phyloP scores from a whole-genome alignment of 2,888 invertebrate species.

The Trissolcus brochymenae region DNA sequence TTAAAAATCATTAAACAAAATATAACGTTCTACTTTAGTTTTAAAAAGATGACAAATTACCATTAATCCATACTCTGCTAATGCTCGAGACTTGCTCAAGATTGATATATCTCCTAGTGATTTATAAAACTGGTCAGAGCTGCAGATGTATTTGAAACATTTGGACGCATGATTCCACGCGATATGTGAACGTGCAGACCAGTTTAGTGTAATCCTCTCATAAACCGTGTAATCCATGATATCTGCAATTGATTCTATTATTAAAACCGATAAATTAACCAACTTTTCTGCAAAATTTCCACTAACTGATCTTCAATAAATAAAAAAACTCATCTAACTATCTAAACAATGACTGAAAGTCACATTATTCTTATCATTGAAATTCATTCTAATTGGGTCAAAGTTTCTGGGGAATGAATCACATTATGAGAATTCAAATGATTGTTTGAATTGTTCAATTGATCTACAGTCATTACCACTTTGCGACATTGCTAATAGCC shows the following conservation, averaged over 20 bases:
- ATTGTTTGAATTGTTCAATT: not conserved
- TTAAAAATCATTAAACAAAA: not conserved
- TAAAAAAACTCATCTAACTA: not conserved
- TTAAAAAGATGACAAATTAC: conserved; percentile 74
- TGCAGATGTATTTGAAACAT: conserved; percentile 79
- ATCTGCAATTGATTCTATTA: conserved; percentile 58
- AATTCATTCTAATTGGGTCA: no score
- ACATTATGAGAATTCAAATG: no score
- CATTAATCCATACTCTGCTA: conserved; percentile 87
- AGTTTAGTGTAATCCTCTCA: conserved; percentile 88
- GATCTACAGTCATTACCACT: conserved; percentile 63
- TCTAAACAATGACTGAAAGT: not conserved
- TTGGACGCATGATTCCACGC: conserved; percentile 87
- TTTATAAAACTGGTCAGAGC: conserved; percentile 78
- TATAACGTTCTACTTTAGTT: no score
- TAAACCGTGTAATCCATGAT: conserved; percentile 86
- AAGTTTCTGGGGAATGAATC: no score
- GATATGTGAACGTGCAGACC: conserved; percentile 85
- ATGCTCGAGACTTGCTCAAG: conserved; percentile 84
- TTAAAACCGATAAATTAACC: not conserved
- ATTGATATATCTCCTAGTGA: conserved; percentile 84
- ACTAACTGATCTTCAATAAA: no score
- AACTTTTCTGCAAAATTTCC: not conserved
- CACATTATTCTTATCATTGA: no score
- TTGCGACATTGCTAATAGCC: conserved; percentile 82